A percentile compares a stretch with the other conserved stretches of the same genome.
Evolutionary conservation across 2,797 vertebrate genomes (phyloP).

Genomic region (Xyrichtys novacula): DNA sequence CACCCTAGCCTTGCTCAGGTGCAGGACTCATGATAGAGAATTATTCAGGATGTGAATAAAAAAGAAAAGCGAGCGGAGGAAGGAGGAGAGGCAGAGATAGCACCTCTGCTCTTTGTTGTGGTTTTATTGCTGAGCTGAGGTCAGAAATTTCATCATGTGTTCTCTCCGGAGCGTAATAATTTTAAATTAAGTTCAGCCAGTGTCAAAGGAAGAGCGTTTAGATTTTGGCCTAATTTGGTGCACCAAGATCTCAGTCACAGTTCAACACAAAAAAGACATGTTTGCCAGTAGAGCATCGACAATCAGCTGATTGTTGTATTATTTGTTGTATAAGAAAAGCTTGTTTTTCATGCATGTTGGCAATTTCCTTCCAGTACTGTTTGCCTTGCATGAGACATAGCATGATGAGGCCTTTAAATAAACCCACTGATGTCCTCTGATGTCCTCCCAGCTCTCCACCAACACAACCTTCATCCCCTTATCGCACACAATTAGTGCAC

Average conservation of each 20-base stretch:
- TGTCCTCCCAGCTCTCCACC: constrained; percentile 26
- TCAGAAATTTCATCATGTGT: constrained; percentile 68
- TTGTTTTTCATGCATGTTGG: constrained; percentile 25
- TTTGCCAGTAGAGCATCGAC: constrained; percentile 8
- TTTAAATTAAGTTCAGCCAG: constrained; percentile 35
- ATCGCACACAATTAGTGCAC: constrained; percentile 58
- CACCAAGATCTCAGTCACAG: constrained; percentile 2
- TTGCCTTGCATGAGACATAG: constrained; percentile 26
- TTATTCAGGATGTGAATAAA: constrained; percentile 72
- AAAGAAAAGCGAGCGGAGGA: constrained; percentile 28
- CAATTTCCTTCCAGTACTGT: constrained; percentile 21
- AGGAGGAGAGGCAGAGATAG: constrained; percentile 18
- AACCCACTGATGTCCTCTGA: constrained; percentile 68
- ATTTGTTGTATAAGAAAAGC: constrained; percentile 43
- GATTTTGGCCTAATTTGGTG: constrained; percentile 19
- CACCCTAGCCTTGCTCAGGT: constrained; percentile 55
- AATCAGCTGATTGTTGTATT: constrained; percentile 20
- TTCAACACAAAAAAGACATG: constrained; percentile 10
- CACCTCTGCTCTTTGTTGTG: constrained; percentile 38
- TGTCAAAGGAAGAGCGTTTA: constrained; percentile 46
- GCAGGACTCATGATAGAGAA: constrained; percentile 73
- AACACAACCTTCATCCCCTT: constrained; percentile 37
- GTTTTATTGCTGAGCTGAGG: constrained; percentile 53
- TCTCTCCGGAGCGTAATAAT: constrained; percentile 41
- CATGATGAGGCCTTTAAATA: constrained; percentile 23